Evolutionary conservation across 2,797 vertebrate genomes (phyloP), one percentile per base, ranked within the genome.

Genomic region (Otus scops): DNA sequence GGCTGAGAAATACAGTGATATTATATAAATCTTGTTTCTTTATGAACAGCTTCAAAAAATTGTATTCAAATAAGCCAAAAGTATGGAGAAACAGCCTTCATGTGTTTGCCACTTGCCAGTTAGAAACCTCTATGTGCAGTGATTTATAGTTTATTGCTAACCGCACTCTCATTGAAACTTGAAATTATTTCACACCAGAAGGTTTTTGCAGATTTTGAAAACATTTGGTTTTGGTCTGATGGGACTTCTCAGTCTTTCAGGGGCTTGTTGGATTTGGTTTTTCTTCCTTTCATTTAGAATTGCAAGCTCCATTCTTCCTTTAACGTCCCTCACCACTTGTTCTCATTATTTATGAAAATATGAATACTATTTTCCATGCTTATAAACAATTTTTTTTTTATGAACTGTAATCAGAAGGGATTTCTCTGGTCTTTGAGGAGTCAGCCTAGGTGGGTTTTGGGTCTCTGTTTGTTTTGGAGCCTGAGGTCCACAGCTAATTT

Each of bases 111-210:
- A 41, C 83, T 96, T 95, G 82, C 59, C 87, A 76, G 22, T 85
- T 87, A 87, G 69, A 74, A 91, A 85, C 32, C 26, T 81, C 78
- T 93, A 10, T 57, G 54, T 68, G 39, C n/a, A 71, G 21, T 91
- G 81, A 96, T 97, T 95, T 96, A 94, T 71, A 89, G 74, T 68
- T 94, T 92, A 86, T 83, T 85, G 76, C 50, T 92, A 88, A 94
- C 84, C 13, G 0, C 57, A 23, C 41, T 74, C 50, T 79, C 84
- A 85, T 82, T 85, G 60, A 90, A 89, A 92, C 43, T 94, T 79
- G 50, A 89, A 79, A 56, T 93, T 93, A 86, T 85, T 95, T 96
- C 85, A 89, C 67, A 92, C 76, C 50, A 83, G 85, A 88, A 90
- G 50, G 10, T 73, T 85, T 92, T 80, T 92, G 47, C 50, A 90